A percentile compares a stretch with the other conserved stretches of the same genome.
phyloP scores from a whole-genome alignment of 2,113 vertebrate species.

The Crotalus helleri region DNA sequence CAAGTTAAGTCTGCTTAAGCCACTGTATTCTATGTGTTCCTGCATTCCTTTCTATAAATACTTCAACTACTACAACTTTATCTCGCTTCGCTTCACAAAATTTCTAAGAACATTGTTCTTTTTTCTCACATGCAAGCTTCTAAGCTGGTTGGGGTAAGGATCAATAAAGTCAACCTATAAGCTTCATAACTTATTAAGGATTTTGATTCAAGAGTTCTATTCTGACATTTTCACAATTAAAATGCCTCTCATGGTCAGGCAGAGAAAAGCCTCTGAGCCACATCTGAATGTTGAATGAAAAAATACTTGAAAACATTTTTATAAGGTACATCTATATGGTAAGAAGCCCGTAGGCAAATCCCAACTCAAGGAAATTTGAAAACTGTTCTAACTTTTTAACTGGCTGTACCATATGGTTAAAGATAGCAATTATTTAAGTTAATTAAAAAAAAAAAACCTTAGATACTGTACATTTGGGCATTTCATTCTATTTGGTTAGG shows the following conservation, averaged over 20 bases:
- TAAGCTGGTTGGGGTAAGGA: background rate
- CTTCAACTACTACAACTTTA: background rate
- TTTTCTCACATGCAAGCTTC: background rate
- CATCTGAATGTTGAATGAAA: background rate
- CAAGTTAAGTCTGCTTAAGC: background rate
- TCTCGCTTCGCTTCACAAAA: background rate
- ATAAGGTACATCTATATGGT: background rate
- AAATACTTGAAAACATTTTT: background rate
- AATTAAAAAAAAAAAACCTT: background rate
- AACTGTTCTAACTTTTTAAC: background rate
- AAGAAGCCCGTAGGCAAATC: background rate
- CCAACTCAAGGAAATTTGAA: background rate
- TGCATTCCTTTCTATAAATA: background rate
- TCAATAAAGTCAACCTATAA: background rate
- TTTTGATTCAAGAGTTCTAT: background rate
- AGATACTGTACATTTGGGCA: background rate
- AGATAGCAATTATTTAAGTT: background rate
- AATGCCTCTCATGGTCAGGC: background rate
- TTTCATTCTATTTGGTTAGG: background rate
- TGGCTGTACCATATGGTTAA: background rate
- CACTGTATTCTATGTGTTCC: background rate
- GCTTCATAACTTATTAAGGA: background rate
- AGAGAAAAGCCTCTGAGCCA: background rate
- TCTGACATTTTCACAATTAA: background rate
- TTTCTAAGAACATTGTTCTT: background rate